phyloP scores from a whole-genome alignment of 1,140 invertebrate genomes.

The Ostrea edulis region DNA sequence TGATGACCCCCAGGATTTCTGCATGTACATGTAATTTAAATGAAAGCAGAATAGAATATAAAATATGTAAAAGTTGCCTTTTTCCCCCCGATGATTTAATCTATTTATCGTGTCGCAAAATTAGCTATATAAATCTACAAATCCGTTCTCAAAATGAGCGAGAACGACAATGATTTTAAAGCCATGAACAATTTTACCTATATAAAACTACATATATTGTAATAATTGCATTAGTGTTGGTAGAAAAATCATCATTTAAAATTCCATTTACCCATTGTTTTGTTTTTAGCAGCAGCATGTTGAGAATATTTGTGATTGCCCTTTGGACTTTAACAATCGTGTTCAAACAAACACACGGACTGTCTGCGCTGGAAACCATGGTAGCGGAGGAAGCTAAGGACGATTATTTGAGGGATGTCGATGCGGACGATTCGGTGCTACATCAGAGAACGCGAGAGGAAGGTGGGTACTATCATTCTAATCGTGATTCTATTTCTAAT shows the following conservation, averaged over 20 bases:
- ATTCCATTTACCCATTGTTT: neutral
- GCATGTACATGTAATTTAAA: too few relatives aligned
- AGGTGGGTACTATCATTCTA: neutral
- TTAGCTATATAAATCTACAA: too few relatives aligned
- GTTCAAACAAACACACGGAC: neutral
- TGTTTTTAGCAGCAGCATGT: neutral
- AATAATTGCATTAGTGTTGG: neutral
- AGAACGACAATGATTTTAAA: neutral
- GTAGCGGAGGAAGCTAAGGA: constrained; percentile 20
- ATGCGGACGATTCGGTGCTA: neutral
- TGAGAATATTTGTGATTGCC: constrained; percentile 3
- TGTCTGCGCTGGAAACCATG: neutral
- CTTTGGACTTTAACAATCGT: constrained; percentile 4
- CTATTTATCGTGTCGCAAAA: too few relatives aligned
- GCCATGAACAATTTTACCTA: neutral
- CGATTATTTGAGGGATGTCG: constrained; percentile 34
- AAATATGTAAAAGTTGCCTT: too few relatives aligned
- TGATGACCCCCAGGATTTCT: too few relatives aligned
- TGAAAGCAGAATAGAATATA: too few relatives aligned
- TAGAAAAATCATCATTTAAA: too few relatives aligned
- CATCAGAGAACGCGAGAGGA: neutral
- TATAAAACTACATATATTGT: neutral
- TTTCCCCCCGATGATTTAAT: too few relatives aligned
- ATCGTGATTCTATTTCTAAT: neutral
- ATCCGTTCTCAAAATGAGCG: too few relatives aligned